A percentile compares a stretch with the other conserved stretches of the same genome.
These are phyloP conservation scores for Cylindroiulus punctatus DNA, from an alignment of 2,888 invertebrate species.

Conservation along the genomic window DNA sequence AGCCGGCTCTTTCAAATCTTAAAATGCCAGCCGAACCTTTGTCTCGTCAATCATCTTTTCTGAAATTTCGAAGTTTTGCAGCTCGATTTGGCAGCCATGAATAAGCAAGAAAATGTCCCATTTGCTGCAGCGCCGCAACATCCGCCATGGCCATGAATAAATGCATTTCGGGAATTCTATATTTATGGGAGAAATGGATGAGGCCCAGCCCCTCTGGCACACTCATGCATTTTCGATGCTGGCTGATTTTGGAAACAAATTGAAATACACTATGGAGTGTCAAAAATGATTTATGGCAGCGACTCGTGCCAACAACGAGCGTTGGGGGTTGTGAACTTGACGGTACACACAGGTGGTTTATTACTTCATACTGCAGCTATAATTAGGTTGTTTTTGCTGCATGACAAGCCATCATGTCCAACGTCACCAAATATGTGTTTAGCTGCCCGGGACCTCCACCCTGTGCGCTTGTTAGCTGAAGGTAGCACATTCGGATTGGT, in stretches of 20 bases:
- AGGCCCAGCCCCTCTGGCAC: not conserved
- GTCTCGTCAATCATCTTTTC: constrained; percentile 37
- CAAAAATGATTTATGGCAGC: constrained; percentile 20
- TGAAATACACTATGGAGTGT: not conserved
- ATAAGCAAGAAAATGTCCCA: constrained; percentile 21
- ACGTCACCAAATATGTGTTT: not conserved
- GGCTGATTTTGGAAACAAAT: constrained; percentile 24
- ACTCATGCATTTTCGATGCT: not conserved
- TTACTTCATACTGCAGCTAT: constrained; percentile 33
- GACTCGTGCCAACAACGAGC: constrained; percentile 15
- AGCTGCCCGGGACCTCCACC: not conserved
- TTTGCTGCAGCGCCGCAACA: not conserved
- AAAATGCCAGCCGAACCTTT: not conserved
- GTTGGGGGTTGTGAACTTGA: constrained; percentile 17
- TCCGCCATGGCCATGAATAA: constrained; percentile 20
- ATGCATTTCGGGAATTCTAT: not conserved
- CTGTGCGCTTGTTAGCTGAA: not conserved
- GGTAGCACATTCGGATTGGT: not conserved
- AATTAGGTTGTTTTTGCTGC: constrained; percentile 6
- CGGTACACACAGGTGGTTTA: constrained; percentile 34
- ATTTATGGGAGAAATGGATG: not conserved
- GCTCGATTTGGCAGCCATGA: not conserved
- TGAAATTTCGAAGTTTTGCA: not conserved
- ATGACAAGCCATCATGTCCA: not conserved
- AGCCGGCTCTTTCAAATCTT: constrained; percentile 20